A percentile compares a stretch with the other conserved stretches of the same genome.
Conservation (phyloP, 2,113 vertebrate species). For the Canis aureus region DNA sequence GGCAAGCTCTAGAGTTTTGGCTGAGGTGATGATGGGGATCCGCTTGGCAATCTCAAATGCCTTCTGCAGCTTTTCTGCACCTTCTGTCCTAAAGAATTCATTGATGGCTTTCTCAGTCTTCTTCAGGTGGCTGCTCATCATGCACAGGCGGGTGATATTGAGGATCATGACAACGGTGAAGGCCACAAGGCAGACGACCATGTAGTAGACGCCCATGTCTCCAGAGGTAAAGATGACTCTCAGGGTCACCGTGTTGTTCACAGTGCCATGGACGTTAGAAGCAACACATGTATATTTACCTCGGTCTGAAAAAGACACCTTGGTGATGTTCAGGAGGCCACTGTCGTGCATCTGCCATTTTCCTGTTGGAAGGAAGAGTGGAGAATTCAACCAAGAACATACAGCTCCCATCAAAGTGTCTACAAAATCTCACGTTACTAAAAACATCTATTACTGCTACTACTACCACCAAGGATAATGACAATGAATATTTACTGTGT, state of each 20-base stretch:
- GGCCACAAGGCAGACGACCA: slow-evolving; percentile 98
- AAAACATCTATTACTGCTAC: background rate
- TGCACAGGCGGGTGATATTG: slow-evolving; percentile 97
- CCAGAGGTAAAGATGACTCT: slow-evolving; percentile 95
- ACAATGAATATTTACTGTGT: too few species aligned
- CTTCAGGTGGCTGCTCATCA: slow-evolving; percentile 99
- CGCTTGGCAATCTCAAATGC: slow-evolving; percentile 99
- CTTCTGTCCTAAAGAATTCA: slow-evolving; percentile 99
- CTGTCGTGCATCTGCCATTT: slow-evolving; percentile 94
- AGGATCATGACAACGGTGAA: slow-evolving; percentile 98
- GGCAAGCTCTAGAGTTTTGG: slow-evolving; percentile 98
- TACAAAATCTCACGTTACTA: background rate
- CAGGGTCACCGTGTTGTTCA: slow-evolving; percentile 96
- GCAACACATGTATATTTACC: slow-evolving; percentile 97
- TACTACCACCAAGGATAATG: rapidly evolving
- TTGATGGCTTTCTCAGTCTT: slow-evolving; percentile 99
- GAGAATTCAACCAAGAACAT: slow-evolving; percentile 62
- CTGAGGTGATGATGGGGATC: slow-evolving; percentile 98
- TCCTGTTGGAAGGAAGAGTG: slow-evolving; percentile 84
- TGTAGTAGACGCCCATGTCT: slow-evolving; percentile 99
- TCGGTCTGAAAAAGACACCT: slow-evolving; percentile 95
- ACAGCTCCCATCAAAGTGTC: background rate
- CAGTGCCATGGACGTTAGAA: slow-evolving; percentile 90
- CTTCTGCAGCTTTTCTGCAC: slow-evolving; percentile 98
- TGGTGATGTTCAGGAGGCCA: slow-evolving; percentile 95